phyloP scores from a whole-genome alignment of 2,888 invertebrate genomes.

The Caradrina clavipalpis region DNA sequence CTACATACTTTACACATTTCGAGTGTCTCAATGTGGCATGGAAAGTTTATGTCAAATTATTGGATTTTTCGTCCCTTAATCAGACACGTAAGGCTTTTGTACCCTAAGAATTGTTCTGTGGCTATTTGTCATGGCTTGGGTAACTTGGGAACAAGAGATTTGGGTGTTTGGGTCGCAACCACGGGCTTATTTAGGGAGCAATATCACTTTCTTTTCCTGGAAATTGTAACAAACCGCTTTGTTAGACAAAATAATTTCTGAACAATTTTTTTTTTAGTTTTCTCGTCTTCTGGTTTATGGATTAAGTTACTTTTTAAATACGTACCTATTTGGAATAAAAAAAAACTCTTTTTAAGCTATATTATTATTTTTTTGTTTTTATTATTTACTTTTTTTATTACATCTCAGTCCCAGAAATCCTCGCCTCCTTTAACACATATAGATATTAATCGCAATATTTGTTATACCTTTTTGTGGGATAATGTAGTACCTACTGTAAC shows the following conservation, averaged over 20 bases:
- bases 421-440: too few relatives aligned
- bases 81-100: conserved; percentile 71
- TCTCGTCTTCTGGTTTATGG: too few relatives aligned
- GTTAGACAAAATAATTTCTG: neutral
- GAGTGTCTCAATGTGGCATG: conserved; percentile 66
- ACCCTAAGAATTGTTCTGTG: conserved; percentile 57
- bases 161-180: conserved; percentile 39
- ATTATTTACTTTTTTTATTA: too few relatives aligned
- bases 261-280: too few relatives aligned
- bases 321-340: too few relatives aligned
- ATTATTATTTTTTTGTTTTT: too few relatives aligned
- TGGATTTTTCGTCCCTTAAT: conserved; percentile 77
- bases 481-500: too few relatives aligned
- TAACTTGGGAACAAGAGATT: conserved; percentile 44
- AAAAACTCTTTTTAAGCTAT: too few relatives aligned
- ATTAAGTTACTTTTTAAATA: too few relatives aligned
- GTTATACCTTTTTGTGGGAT: too few relatives aligned
- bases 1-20: conserved; percentile 26
- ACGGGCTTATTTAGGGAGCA: conserved; percentile 31
- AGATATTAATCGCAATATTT: neutral
- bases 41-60: conserved; percentile 79
- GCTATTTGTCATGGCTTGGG: conserved; percentile 65
- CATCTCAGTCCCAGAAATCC: too few relatives aligned
- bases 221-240: neutral
- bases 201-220: neutral